These are phyloP conservation scores for Metalampra italica DNA, from an alignment of 2,888 invertebrate species.

Conservation along the genomic window DNA sequence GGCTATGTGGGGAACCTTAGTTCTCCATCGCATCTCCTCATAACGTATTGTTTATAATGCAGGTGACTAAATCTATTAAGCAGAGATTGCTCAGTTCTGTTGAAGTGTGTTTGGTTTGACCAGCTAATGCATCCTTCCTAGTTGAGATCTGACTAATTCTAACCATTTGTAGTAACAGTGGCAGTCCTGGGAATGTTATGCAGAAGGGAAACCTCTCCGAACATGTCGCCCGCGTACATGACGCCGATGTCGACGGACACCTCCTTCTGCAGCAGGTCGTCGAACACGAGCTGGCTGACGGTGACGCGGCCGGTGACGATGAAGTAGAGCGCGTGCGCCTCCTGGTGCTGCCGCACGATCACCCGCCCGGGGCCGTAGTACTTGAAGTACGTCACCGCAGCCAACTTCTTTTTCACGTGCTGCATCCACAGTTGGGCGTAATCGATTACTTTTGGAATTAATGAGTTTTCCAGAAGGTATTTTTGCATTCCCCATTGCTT, in stretches of 20 bases:
- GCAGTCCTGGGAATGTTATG: slow-evolving; percentile 80
- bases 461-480: not conserved
- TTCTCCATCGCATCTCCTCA: no score
- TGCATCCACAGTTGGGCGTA: slow-evolving; percentile 29
- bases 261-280: slow-evolving; percentile 65
- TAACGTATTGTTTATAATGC: no score
- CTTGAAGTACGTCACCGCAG: slow-evolving; percentile 79
- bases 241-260: slow-evolving; percentile 67
- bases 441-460: no score
- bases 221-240: slow-evolving; percentile 79
- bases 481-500: no score
- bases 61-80: no score
- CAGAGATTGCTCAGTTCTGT: no score
- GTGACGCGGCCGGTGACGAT: slow-evolving; percentile 78
- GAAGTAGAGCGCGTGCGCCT: slow-evolving; percentile 81
- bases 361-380: slow-evolving; percentile 78
- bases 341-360: slow-evolving; percentile 80
- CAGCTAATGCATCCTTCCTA: no score
- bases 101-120: no score
- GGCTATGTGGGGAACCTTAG: no score
- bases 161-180: slow-evolving; percentile 77
- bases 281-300: slow-evolving; percentile 70
- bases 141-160: slow-evolving; percentile 16
- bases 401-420: slow-evolving; percentile 80
- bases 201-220: slow-evolving; percentile 82